Evolutionary conservation across 2,888 invertebrate species (phyloP).

Genomic region (Furcula furcula): DNA sequence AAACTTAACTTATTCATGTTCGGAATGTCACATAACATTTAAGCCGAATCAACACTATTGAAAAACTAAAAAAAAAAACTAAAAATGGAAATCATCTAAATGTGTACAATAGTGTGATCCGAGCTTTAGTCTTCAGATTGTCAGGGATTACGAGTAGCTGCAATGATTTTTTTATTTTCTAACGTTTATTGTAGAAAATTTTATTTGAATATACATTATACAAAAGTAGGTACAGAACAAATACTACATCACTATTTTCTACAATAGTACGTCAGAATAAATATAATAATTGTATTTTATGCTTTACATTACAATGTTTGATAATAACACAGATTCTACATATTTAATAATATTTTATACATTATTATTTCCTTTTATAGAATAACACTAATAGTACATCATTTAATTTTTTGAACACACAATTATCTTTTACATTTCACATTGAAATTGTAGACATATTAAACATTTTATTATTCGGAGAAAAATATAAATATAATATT

Average conservation of each 20-base stretch:
- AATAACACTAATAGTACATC: conserved; percentile 58
- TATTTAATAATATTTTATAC: conserved; percentile 36
- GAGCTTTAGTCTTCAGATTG: conserved; percentile 19
- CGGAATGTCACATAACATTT: conserved; percentile 35
- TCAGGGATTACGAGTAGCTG: conserved; percentile 10
- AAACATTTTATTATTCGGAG: conserved; percentile 59
- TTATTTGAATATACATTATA: background rate
- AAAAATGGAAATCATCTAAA: background rate
- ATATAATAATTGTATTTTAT: conserved; percentile 19
- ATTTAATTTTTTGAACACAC: conserved; percentile 70
- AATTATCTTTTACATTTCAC: conserved; percentile 47
- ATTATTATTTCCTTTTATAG: conserved; percentile 52
- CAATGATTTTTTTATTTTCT: conserved; percentile 1
- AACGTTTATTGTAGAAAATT: conserved; percentile 18
- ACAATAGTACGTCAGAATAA: conserved; percentile 20
- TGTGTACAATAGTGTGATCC: conserved; percentile 11
- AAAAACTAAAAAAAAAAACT: background rate
- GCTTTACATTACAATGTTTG: conserved; percentile 19
- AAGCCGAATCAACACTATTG: conserved; percentile 15
- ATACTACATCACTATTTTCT: conserved; percentile 9
- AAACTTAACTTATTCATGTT: conserved; percentile 45
- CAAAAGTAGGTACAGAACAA: background rate
- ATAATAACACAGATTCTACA: conserved; percentile 28
- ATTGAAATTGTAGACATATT: conserved; percentile 67
- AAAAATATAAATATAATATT: conserved; percentile 52